phyloP scores from a whole-genome alignment of 2,888 invertebrate genomes.

The Gibbula magus region DNA sequence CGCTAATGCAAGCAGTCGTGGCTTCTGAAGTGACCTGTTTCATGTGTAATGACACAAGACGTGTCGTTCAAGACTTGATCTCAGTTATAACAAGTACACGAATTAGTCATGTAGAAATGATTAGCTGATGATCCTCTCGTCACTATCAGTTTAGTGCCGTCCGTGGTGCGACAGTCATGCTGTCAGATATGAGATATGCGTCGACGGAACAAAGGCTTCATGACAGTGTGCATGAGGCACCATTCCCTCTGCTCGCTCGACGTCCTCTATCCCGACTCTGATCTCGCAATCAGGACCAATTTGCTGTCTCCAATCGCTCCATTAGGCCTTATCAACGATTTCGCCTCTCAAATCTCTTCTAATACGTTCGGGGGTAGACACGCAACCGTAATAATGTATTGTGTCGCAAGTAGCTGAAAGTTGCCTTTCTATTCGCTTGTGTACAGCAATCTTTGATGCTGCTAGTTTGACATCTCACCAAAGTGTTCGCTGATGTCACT shows the following conservation, averaged over 20 bases:
- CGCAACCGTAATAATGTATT: constrained; percentile 13
- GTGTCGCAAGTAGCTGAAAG: constrained; percentile 1
- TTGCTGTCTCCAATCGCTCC: constrained; percentile 13
- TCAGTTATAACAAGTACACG: background rate
- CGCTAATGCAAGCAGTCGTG: background rate
- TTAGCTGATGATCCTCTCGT: constrained; percentile 7
- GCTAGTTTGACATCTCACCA: background rate
- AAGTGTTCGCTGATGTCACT: background rate
- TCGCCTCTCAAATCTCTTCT: constrained; percentile 5
- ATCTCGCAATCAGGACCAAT: constrained; percentile 8
- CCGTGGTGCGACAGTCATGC: background rate
- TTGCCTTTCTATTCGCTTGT: background rate
- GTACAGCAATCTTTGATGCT: background rate
- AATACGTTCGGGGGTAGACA: background rate
- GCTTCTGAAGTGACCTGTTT: background rate
- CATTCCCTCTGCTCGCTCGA: background rate
- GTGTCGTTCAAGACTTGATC: background rate
- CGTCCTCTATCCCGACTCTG: background rate
- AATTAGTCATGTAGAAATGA: constrained; percentile 5
- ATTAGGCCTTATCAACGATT: constrained; percentile 15
- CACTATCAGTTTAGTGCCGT: background rate
- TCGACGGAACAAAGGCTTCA: background rate
- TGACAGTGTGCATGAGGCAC: background rate
- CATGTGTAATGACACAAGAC: background rate
- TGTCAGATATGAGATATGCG: background rate